These are phyloP conservation scores for Ooceraea biroi DNA, from an alignment of 1,140 invertebrate species.

Conservation along the genomic window DNA sequence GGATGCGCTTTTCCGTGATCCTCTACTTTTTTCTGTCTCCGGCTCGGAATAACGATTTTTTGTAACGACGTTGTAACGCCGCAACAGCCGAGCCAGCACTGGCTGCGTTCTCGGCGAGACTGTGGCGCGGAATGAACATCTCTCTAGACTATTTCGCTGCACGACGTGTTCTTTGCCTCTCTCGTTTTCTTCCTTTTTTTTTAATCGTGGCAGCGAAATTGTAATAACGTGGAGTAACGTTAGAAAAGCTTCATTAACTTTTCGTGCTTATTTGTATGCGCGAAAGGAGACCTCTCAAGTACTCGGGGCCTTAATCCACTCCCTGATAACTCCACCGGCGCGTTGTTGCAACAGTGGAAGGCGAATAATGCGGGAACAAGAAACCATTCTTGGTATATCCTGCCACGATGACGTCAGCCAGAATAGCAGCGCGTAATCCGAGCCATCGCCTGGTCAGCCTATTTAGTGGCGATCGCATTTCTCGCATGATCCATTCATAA, in stretches of 20 bases:
- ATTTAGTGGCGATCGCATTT: conserved; percentile 71
- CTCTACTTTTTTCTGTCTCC: conserved; percentile 55
- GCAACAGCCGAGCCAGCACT: neutral
- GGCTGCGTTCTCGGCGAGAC: conserved; percentile 16
- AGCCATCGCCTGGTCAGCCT: conserved; percentile 63
- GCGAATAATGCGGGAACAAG: conserved; percentile 64
- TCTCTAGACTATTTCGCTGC: neutral
- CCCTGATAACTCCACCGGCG: too few relatives aligned
- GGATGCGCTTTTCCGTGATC: conserved; percentile 51
- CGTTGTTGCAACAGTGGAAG: too few relatives aligned
- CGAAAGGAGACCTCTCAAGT: neutral
- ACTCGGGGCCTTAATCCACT: too few relatives aligned
- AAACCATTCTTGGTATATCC: conserved; percentile 56
- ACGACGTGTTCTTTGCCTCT: neutral
- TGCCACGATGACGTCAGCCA: conserved; percentile 67
- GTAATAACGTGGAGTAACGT: neutral
- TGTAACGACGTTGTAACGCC: conserved; percentile 39
- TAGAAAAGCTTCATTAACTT: neutral
- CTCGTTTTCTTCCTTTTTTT: too few relatives aligned
- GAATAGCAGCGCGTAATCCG: conserved; percentile 64
- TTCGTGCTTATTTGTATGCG: neutral
- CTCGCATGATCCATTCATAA: conserved; percentile 70
- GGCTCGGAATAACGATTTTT: conserved; percentile 60
- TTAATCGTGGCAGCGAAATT: too few relatives aligned
- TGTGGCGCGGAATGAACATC: conserved; percentile 8